Evolutionary conservation across 1,140 invertebrate genomes (phyloP).

Genomic region (Phortica variegata): DNA sequence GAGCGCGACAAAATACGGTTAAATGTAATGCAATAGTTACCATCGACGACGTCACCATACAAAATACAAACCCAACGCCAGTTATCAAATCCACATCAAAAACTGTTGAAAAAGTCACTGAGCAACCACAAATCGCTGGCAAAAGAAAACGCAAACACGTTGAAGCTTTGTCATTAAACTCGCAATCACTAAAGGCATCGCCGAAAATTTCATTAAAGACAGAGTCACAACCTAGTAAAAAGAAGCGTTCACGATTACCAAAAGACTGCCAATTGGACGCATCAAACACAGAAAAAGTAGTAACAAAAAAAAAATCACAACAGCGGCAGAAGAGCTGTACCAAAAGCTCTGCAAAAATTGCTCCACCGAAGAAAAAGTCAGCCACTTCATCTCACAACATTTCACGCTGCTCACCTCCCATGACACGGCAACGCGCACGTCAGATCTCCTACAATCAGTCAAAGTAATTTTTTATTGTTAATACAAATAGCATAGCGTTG

Average conservation of each 20-base stretch:
- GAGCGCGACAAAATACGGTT: slow-evolving; percentile 20
- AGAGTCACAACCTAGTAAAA: neutral
- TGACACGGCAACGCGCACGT: slow-evolving; percentile 42
- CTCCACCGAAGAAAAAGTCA: too few relatives aligned
- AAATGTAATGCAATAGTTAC: slow-evolving; percentile 4
- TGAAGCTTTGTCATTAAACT: neutral
- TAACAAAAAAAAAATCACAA: slow-evolving; percentile 1
- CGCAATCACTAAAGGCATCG: neutral
- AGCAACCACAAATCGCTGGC: slow-evolving; percentile 28
- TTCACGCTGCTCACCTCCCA: slow-evolving; percentile 31
- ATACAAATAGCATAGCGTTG: too few relatives aligned
- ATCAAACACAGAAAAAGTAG: neutral
- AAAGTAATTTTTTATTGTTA: too few relatives aligned
- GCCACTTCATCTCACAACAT: too few relatives aligned
- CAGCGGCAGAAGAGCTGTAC: slow-evolving; percentile 7
- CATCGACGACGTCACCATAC: slow-evolving; percentile 34
- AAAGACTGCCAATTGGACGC: slow-evolving; percentile 9
- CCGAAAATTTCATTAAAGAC: slow-evolving; percentile 6
- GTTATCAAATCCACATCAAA: slow-evolving; percentile 38
- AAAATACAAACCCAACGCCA: too few relatives aligned
- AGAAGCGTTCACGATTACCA: neutral
- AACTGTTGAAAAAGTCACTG: slow-evolving; percentile 2
- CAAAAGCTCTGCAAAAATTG: slow-evolving; percentile 15
- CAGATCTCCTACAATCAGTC: slow-evolving; percentile 47
- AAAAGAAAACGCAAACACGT: slow-evolving; percentile 25